These are phyloP conservation scores for Notoglanidium macrostoma DNA, from an alignment of 2,797 vertebrate species.

Conservation along the genomic window DNA sequence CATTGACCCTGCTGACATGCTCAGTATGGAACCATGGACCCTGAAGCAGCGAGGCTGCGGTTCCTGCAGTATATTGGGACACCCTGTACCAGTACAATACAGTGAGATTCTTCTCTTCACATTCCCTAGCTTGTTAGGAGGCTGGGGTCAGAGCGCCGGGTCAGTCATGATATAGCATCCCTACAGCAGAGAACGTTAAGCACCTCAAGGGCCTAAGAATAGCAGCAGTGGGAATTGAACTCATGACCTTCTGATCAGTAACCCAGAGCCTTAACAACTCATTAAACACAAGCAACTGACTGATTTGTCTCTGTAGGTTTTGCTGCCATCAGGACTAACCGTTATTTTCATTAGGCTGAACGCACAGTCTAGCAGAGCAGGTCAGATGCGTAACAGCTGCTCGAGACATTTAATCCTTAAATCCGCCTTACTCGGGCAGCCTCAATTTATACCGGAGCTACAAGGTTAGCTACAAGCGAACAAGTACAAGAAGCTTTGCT, in stretches of 20 bases:
- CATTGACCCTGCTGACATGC: neutral
- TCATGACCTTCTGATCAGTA: conserved; percentile 9
- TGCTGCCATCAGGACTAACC: conserved; percentile 8
- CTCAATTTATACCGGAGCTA: neutral
- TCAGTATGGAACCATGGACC: neutral
- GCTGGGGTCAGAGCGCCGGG: neutral
- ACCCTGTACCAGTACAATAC: too few relatives aligned
- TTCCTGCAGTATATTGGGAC: too few relatives aligned
- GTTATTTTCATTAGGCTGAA: conserved; percentile 53
- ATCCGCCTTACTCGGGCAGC: neutral
- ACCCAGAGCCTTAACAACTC: neutral
- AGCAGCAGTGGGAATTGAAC: conserved; percentile 5
- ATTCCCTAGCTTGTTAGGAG: neutral
- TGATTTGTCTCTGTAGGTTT: neutral
- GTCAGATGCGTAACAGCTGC: conserved; percentile 70
- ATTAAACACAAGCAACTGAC: neutral
- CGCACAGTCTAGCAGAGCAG: conserved; percentile 32
- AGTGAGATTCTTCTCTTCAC: neutral
- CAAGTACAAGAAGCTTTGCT: neutral
- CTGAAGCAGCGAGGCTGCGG: neutral
- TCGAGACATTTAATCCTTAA: conserved; percentile 55
- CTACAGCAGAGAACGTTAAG: neutral
- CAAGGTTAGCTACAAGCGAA: neutral
- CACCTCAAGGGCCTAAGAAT: neutral
- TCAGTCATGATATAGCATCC: neutral